Evolutionary conservation across 2,797 vertebrate species (phyloP).

Genomic region (Thunnus albacares): DNA sequence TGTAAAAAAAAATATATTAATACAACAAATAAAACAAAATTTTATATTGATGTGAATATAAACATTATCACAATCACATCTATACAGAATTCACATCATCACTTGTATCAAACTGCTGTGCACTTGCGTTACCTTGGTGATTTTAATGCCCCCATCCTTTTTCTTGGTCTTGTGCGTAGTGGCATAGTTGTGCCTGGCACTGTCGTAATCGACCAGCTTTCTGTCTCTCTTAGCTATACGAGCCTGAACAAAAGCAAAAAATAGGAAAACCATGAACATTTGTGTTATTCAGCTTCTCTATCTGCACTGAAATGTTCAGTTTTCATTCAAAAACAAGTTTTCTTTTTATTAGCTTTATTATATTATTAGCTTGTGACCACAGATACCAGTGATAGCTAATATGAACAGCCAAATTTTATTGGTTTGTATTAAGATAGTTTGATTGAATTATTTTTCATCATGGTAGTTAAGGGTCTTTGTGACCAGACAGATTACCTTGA

Average conservation of each 20-base stretch:
- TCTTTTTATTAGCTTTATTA: neutral
- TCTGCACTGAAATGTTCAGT: neutral
- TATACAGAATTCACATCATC: neutral
- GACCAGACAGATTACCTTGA: conserved; percentile 88
- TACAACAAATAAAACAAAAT: neutral
- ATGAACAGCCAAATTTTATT: too few species aligned
- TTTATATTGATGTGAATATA: neutral
- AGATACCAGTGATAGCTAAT: too few species aligned
- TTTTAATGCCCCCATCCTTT: conserved; percentile 92
- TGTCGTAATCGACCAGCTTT: conserved; percentile 97
- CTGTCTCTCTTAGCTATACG: conserved; percentile 97
- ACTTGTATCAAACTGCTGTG: too few species aligned
- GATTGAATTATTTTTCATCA: neutral
- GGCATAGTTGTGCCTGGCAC: conserved; percentile 95
- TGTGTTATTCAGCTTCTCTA: neutral
- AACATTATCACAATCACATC: neutral
- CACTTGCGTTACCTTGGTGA: conserved; percentile 88
- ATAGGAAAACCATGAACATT: neutral
- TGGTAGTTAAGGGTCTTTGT: neutral
- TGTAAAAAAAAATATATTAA: neutral
- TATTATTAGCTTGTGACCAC: too few species aligned
- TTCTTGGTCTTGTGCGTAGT: conserved; percentile 95
- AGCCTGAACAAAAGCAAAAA: conserved; percentile 79
- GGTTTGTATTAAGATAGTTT: neutral
- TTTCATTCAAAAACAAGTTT: neutral